A percentile compares a stretch with the other conserved stretches of the same genome.
Conservation (phyloP, 2,797 vertebrate species). For the Liparis tanakae region DNA sequence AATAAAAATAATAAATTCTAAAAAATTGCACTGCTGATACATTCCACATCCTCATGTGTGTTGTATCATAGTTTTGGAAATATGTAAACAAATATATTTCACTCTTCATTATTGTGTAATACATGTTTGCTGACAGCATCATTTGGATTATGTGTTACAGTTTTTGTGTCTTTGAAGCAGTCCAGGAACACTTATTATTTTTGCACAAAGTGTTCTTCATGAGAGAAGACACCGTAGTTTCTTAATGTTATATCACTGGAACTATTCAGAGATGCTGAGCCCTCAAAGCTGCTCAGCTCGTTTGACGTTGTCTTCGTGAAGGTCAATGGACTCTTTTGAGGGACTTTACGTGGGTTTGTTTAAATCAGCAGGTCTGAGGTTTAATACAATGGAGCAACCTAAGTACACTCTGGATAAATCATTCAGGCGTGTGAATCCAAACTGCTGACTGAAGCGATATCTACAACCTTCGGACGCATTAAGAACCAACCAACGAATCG, state of each 20-base stretch:
- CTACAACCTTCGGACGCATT: conserved; percentile 64
- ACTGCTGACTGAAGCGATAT: conserved; percentile 67
- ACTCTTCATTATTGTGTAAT: neutral
- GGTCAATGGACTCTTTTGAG: conserved; percentile 57
- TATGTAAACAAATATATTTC: neutral
- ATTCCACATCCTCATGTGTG: neutral
- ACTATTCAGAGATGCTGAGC: conserved; percentile 12
- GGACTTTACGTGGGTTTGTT: conserved; percentile 58
- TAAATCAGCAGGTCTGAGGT: conserved; percentile 64
- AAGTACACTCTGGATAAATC: conserved; percentile 54
- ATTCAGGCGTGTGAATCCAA: conserved; percentile 57
- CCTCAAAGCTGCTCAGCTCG: conserved; percentile 41
- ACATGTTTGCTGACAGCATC: neutral
- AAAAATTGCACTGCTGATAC: neutral
- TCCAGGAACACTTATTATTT: neutral
- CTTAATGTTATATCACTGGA: conserved; percentile 19
- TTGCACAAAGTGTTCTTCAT: conserved; percentile 4
- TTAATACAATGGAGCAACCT: conserved; percentile 62
- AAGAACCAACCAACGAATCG: conserved; percentile 72
- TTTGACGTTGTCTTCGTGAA: conserved; percentile 56
- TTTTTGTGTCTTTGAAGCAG: neutral
- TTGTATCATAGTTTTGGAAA: conserved; percentile 1
- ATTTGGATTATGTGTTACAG: neutral
- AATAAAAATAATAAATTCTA: too few relatives aligned
- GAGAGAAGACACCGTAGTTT: conserved; percentile 5